Base-by-base conservation (phyloP, 37 sponge, comb jelly and placozoan genomes). In the Theonella swinhoei region DNA sequence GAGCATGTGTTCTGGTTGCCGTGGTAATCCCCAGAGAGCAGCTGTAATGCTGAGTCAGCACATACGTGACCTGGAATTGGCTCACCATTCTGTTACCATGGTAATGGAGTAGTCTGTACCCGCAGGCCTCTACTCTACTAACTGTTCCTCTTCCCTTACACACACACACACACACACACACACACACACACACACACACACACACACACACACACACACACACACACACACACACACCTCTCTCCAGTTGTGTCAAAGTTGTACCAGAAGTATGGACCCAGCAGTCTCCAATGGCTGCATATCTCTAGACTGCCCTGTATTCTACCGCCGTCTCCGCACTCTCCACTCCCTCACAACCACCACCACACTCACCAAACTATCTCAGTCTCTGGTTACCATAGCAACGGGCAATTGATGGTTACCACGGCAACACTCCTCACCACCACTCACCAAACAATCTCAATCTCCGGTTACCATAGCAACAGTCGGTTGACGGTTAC, bases 231-330 rank as follows among this genome's bases (percentile, higher is more conserved):
- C n/a, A n/a, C n/a, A n/a, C n/a, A n/a, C n/a, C n/a, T n/a, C n/a
- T n/a, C 42, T 14, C 0, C 39, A 93, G 90, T 33, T 94, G 47
- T 90, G 87, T 82, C 69, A 87, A 24, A 76, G 72, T 75, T 88
- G 83, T 82, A 63, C 73, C 23, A 72, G 87, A 29, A 40, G 77
- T 72, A 41, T 3, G 29, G 68, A 73, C 68, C 43, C 61, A 42
- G 62, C 28, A 74, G 71, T 78, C 58, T 75, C 17, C 54, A 38
- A 58, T 4, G 70, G 43, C 31, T 94, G 94, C 62, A 32, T 65
- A 31, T 89, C 87, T 31, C 72, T 94, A 42, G 88, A 85, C 64
- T 94, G 94, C 65, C 94, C 94, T 0, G 80, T 94, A 25, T 42
- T 87, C 39, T 83, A 87, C 76, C 54, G 76, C 0, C 76, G 76